A percentile compares a stretch with the other conserved stretches of the same genome.
Conservation (phyloP, 2,113 vertebrate species). For the Ursus arctos region DNA sequence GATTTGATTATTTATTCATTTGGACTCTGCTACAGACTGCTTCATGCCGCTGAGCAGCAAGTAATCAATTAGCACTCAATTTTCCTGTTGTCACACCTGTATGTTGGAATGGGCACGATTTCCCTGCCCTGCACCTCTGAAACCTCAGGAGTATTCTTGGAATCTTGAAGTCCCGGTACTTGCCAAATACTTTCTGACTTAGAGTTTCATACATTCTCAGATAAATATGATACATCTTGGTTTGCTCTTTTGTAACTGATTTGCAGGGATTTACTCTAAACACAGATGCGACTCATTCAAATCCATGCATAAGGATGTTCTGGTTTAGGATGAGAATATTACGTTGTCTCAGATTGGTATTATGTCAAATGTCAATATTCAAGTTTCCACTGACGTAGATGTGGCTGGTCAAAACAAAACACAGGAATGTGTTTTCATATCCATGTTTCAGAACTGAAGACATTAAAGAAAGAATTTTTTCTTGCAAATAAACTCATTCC, state of each 20-base stretch:
- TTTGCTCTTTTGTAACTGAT: slow-evolving; percentile 12
- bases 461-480: slow-evolving; percentile 18
- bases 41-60: background rate
- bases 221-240: background rate
- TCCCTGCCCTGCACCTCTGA: background rate
- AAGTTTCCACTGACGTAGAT: background rate
- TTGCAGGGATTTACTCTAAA: background rate
- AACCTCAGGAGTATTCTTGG: background rate
- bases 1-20: slow-evolving; percentile 54
- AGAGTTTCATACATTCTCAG: background rate
- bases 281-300: slow-evolving; percentile 31
- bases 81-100: slow-evolving; percentile 51
- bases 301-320: background rate
- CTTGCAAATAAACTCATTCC: slow-evolving; percentile 67
- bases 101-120: background rate
- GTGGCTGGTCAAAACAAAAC: background rate
- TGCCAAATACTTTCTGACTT: background rate
- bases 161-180: slow-evolving; percentile 6
- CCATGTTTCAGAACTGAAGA: background rate
- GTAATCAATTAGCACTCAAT: slow-evolving; percentile 52
- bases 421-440: background rate
- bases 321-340: background rate
- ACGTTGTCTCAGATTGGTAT: background rate
- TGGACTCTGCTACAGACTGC: slow-evolving; percentile 45
- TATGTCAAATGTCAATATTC: background rate